A percentile compares a stretch with the other conserved stretches of the same genome.
phyloP scores from a whole-genome alignment of 2,797 vertebrate genomes.

The Danio kyathit region DNA sequence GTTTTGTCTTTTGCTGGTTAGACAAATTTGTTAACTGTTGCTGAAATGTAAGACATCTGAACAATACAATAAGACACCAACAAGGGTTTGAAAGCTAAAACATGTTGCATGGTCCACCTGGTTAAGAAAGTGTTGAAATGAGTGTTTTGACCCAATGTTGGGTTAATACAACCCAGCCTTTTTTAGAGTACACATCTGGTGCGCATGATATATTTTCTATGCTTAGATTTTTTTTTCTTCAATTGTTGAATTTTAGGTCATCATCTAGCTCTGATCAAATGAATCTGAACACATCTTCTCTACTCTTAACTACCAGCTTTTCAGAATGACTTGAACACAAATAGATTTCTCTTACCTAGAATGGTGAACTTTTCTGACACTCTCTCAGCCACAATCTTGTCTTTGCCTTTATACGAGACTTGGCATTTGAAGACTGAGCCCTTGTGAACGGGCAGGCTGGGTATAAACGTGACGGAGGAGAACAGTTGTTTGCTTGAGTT shows the following conservation, averaged over 20 bases:
- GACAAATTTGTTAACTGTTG: no score
- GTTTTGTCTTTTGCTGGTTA: no score
- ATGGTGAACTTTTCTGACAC: slow-evolving; percentile 81
- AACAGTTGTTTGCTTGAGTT: slow-evolving; percentile 73
- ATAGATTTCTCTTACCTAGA: slow-evolving; percentile 71
- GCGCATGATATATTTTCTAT: no score
- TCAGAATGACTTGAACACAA: background rate
- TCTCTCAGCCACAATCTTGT: slow-evolving; percentile 79
- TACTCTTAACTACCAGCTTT: background rate
- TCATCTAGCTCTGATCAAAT: background rate
- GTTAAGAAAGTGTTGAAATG: no score
- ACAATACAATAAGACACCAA: no score
- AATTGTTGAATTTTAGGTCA: background rate
- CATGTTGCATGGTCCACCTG: no score
- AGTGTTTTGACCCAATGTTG: no score
- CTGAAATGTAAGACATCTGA: no score
- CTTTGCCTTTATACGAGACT: slow-evolving; percentile 81
- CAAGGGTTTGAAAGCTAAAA: no score
- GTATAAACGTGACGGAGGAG: slow-evolving; percentile 80
- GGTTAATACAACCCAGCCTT: no score
- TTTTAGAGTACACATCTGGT: no score
- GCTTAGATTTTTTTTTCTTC: no score
- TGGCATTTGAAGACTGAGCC: slow-evolving; percentile 81
- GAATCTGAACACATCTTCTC: background rate
- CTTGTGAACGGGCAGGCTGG: slow-evolving; percentile 79